Base-by-base conservation (phyloP, 1,140 invertebrate genomes). In the Drosophila lini region DNA sequence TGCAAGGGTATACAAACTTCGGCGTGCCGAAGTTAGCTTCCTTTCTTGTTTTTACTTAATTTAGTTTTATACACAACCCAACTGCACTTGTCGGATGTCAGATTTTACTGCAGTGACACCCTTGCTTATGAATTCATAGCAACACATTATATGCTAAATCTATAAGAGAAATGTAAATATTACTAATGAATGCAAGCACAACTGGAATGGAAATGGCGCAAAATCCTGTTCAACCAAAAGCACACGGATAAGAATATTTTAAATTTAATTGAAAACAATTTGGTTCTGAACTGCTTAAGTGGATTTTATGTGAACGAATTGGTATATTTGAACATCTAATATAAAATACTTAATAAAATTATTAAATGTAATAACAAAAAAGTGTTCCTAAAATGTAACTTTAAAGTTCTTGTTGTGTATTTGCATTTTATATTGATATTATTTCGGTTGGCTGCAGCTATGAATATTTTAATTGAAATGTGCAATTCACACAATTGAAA, bases 381-480 rank as follows among this genome's bases (percentile, higher is more conserved):
- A 19, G 10, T 16, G 1, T 16, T 16, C 16, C 5, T 50, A 0
- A 3, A 13, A 1, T 11, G 10, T 19, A 6, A 2, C 8, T 19
- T 9, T 22, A 8, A 16, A 5, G 3, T 34, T 34, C 2, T 22
- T 25, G 5, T 38, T 55, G 52, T 55, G 52, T 38, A 55, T 25
- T n/a, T 38, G 13, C 19, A 10, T 55, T 36, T n/a, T n/a, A 55
- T 55, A 53, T 53, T 38, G 13, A 38, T 38, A 55, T 55, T 38
- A 55, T 25, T 55, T 38, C 52, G 52, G 52, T 55, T 38, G 52
- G 19, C 19, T 55, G 34, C 16, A 40, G 38, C 52, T 25, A 36
- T 57, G 58, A 60, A 73, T 73, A 77, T 81, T 77, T 73, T 45
- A 78, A 81, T 77, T 62, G 36, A 81, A 73, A 62, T 62, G 36